A percentile compares a stretch with the other conserved stretches of the same genome.
Evolutionary conservation across 2,797 vertebrate genomes (phyloP).

Genomic region (Labroides dimidiatus): DNA sequence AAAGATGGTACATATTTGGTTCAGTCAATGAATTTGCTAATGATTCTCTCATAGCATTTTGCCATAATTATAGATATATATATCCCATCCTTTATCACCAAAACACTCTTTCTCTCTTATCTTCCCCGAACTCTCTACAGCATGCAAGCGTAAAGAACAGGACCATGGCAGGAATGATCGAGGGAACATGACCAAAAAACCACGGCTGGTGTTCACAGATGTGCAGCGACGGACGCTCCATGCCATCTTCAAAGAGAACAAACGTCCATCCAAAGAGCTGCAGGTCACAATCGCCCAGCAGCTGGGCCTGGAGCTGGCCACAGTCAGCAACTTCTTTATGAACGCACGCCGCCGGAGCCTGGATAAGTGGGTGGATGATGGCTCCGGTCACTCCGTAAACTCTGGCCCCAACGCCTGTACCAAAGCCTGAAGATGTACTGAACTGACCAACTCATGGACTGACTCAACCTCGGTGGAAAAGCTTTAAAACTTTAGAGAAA

Average conservation of each 20-base stretch:
- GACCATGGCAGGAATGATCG: conserved; percentile 93
- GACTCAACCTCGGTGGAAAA: conserved; percentile 97
- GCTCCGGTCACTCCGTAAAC: conserved; percentile 89
- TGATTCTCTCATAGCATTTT: no score
- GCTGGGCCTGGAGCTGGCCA: conserved; percentile 97
- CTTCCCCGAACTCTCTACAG: conserved; percentile 73
- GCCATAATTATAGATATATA: background rate
- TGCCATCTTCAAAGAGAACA: conserved; percentile 99
- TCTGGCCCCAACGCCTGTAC: conserved; percentile 95
- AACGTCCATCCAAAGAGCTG: conserved; percentile 99
- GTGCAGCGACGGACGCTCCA: conserved; percentile 99
- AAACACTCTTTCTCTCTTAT: conserved; percentile 12
- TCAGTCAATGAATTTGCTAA: background rate
- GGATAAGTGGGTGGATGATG: conserved; percentile 99
- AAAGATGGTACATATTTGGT: background rate
- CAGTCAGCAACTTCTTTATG: conserved; percentile 99
- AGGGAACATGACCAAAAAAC: conserved; percentile 94
- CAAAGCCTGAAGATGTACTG: conserved; percentile 95
- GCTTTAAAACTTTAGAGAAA: conserved; percentile 93
- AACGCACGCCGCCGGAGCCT: conserved; percentile 97
- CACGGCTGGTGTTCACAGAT: conserved; percentile 97
- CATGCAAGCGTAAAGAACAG: conserved; percentile 98
- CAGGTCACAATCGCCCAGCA: conserved; percentile 99
- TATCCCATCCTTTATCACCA: conserved; percentile 19
- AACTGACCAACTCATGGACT: conserved; percentile 86